Evolutionary conservation across 2,888 invertebrate genomes (phyloP).

Genomic region (Morinoia aosen): DNA sequence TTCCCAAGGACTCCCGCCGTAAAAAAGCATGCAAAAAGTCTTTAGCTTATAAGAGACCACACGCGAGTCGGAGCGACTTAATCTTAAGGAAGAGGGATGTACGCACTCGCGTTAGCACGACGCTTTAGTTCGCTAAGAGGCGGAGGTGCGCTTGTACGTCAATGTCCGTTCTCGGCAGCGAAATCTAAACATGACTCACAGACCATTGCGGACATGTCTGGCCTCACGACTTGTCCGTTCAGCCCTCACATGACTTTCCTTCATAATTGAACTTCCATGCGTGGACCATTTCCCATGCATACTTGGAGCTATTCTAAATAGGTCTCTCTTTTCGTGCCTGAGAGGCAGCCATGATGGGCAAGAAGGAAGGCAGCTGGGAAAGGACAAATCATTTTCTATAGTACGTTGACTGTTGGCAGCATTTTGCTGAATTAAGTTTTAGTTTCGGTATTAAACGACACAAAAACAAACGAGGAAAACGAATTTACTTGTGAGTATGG

Average conservation of each 20-base stretch:
- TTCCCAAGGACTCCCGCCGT: background rate
- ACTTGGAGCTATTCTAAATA: constrained; percentile 46
- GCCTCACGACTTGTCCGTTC: constrained; percentile 47
- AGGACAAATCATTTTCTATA: background rate
- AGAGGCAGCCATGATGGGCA: background rate
- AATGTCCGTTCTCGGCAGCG: constrained; percentile 26
- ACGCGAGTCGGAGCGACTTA: constrained; percentile 20
- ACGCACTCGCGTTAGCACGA: background rate
- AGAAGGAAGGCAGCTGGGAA: background rate
- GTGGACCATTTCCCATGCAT: constrained; percentile 38
- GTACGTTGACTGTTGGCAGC: background rate
- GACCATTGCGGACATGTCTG: constrained; percentile 40
- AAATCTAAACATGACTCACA: constrained; percentile 44
- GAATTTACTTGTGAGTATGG: background rate
- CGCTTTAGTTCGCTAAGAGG: background rate
- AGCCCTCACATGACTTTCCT: constrained; percentile 49
- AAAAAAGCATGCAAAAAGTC: background rate
- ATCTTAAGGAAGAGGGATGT: background rate
- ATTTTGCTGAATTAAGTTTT: background rate
- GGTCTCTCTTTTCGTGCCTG: background rate
- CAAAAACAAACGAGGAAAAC: background rate
- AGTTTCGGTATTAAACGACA: background rate
- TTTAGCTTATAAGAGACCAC: background rate
- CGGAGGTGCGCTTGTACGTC: constrained; percentile 34
- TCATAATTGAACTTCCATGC: constrained; percentile 52